Evolutionary conservation across 1,140 invertebrate species (phyloP), one percentile per base, ranked within the genome.

Genomic region (Lithobius niger): DNA sequence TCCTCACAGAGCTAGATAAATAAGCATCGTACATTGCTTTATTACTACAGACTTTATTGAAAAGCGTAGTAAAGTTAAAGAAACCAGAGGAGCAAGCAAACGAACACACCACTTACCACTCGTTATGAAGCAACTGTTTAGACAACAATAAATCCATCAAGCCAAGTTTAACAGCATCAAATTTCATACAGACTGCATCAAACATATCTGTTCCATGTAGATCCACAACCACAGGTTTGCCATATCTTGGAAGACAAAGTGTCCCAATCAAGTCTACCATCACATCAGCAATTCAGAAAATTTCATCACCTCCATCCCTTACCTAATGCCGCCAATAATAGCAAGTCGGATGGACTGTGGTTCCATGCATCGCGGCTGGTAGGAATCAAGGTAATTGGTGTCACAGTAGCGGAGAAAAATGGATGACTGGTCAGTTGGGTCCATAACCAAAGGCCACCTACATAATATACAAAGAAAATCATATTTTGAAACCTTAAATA

Each of bases 341-440:
- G 48, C 48, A 13, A 10, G 25, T 24, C 48, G 13, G 6, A 50
- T 50, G 6, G 3, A 26, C 19, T 50, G 24, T 25, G 48, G 4
- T 50, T 50, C 48, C 48, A 50, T 50, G 19, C 27, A 13, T 25
- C 24, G 3, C 6, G 48, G 48, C 4, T 16, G 3, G 27, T 27
- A 50, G 6, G 48, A 10, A 50, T 50, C 48, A 22, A 50, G 27
- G 19, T 25, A 50, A 21, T 50, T 50, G 24, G 13, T 50, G 21
- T 50, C 48, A 19, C 24, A 50, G 27, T 50, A 50, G 25, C 48
- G 48, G 3, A 50, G 21, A 50, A 50, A 50, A 6, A 50, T 50
- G 10, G 4, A 3, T 13, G 13, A 26, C 21, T 50, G 48, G 19
- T 50, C 24, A 13, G 10, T 50, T 4, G 3, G 3, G 21, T 50